These are phyloP conservation scores for Bombus waltoni DNA, from an alignment of 1,140 invertebrate species.

Conservation along the genomic window DNA sequence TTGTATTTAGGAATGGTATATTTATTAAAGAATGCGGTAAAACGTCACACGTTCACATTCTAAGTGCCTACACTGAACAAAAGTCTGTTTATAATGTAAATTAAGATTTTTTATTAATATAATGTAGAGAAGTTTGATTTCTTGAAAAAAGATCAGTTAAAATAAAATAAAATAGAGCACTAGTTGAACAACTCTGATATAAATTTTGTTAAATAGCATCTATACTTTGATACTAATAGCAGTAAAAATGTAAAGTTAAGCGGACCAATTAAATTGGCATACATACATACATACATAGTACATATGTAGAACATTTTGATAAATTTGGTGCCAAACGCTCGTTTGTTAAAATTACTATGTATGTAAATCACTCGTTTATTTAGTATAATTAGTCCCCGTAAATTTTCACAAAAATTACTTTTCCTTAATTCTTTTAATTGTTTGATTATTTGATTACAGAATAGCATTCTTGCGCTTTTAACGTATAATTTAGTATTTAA, in stretches of 20 bases:
- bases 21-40: neutral
- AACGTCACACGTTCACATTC: conserved; percentile 11
- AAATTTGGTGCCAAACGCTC: conserved; percentile 20
- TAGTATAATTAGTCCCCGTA: neutral
- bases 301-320: neutral
- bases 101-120: neutral
- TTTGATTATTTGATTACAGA: neutral
- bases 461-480: neutral
- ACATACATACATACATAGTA: too few relatives aligned
- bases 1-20: neutral
- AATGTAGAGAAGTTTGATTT: neutral
- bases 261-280: conserved; percentile 43
- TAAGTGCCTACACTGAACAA: conserved; percentile 33
- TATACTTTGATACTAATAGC: neutral
- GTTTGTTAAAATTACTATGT: neutral
- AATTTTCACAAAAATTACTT: neutral
- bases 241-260: conserved; percentile 9
- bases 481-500: neutral
- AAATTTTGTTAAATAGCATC: conserved; percentile 16
- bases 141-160: neutral
- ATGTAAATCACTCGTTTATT: neutral
- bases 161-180: neutral
- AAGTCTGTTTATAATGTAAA: conserved; percentile 1
- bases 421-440: neutral
- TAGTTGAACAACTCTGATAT: conserved; percentile 6